phyloP scores from a whole-genome alignment of 2,888 invertebrate species.

The Nineta flava region DNA sequence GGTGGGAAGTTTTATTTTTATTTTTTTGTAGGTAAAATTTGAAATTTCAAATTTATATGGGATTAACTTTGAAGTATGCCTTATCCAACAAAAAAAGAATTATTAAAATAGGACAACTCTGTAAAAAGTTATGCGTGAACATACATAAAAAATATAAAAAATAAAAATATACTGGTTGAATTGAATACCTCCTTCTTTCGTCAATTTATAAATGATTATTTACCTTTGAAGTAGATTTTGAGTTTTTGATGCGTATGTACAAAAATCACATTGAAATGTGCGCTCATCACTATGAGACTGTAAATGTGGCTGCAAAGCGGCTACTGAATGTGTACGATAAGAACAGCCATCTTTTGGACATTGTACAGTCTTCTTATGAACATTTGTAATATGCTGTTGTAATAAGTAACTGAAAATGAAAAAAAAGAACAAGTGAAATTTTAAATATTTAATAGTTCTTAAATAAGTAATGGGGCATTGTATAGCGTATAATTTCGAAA shows the following conservation, averaged over 20 bases:
- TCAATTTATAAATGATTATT: neutral
- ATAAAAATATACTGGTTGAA: too few relatives aligned
- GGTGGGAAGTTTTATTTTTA: too few relatives aligned
- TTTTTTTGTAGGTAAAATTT: too few relatives aligned
- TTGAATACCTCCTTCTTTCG: too few relatives aligned
- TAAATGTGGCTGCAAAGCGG: conserved; percentile 37
- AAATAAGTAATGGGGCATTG: neutral
- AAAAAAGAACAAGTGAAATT: neutral
- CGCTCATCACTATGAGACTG: conserved; percentile 34
- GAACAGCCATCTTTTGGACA: conserved; percentile 39
- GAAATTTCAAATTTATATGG: too few relatives aligned
- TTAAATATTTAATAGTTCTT: neutral
- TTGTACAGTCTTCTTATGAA: conserved; percentile 35
- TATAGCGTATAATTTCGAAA: too few relatives aligned
- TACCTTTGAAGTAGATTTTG: conserved; percentile 34
- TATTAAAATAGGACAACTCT: too few relatives aligned
- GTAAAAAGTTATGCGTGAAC: too few relatives aligned
- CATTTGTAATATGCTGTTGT: conserved; percentile 40
- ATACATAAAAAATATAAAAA: too few relatives aligned
- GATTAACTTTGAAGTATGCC: too few relatives aligned
- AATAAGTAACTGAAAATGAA: conserved; percentile 33
- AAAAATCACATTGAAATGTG: conserved; percentile 32
- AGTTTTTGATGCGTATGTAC: conserved; percentile 37
- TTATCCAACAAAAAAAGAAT: too few relatives aligned
- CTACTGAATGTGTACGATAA: conserved; percentile 35